phyloP scores from a whole-genome alignment of 2,113 vertebrate genomes.

The Peucedramus taeniatus region DNA sequence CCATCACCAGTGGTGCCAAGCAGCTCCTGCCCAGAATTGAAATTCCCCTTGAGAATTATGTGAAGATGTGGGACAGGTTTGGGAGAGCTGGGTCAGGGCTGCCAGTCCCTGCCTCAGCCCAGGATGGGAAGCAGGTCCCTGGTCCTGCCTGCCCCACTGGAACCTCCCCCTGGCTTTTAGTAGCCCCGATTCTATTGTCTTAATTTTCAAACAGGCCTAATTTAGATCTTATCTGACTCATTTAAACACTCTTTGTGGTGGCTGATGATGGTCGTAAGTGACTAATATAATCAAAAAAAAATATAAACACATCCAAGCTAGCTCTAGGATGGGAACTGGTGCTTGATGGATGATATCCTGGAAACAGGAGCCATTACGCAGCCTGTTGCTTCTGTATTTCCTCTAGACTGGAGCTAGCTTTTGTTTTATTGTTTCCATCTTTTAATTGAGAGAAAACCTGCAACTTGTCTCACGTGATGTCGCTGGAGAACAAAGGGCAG shows the following conservation, averaged over 20 bases:
- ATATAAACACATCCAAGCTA: background rate
- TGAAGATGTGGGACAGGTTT: background rate
- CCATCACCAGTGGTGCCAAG: background rate
- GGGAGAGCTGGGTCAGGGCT: background rate
- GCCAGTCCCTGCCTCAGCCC: background rate
- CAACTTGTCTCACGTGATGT: background rate
- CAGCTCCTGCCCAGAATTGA: background rate
- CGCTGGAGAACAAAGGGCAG: background rate
- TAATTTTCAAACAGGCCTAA: background rate
- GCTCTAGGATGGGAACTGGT: background rate
- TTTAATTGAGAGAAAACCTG: background rate
- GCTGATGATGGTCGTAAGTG: background rate
- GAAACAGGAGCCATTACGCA: background rate
- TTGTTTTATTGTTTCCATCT: background rate
- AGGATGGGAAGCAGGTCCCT: background rate
- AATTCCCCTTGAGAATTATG: background rate
- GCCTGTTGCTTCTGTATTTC: background rate
- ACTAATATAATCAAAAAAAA: background rate
- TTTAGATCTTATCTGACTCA: background rate
- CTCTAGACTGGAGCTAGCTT: background rate
- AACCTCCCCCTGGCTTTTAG: background rate
- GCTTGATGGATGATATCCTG: background rate
- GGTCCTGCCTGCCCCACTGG: background rate
- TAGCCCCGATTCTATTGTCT: background rate
- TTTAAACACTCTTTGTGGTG: background rate